Conservation (phyloP, 2,888 invertebrate genomes). For the Lithophane leautieri region DNA sequence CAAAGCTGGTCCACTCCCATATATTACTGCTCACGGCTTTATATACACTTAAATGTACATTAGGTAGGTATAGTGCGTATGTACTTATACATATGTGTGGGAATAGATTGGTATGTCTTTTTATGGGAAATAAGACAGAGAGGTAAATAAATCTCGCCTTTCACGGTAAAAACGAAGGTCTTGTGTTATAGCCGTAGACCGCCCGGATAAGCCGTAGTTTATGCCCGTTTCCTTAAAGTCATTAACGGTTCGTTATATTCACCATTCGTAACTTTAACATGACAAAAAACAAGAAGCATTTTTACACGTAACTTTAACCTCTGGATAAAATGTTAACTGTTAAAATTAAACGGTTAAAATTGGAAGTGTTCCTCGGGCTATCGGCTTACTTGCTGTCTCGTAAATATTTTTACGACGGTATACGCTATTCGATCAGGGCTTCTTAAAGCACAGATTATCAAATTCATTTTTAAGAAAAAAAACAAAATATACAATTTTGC, state of each 20-base stretch:
- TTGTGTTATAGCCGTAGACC: not conserved
- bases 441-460: not conserved
- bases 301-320: too few relatives aligned
- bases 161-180: not conserved
- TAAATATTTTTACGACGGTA: not conserved
- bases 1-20: slow-evolving; percentile 55
- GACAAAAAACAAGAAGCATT: not conserved
- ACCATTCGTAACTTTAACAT: not conserved
- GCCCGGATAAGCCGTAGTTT: too few relatives aligned
- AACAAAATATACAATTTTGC: too few relatives aligned
- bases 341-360: too few relatives aligned
- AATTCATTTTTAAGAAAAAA: not conserved
- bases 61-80: not conserved
- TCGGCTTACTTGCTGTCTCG: not conserved
- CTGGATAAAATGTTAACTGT: too few relatives aligned
- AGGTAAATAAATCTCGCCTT: not conserved
- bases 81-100: not conserved
- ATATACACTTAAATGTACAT: slow-evolving; percentile 13
- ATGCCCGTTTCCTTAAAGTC: not conserved
- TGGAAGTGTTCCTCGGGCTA: too few relatives aligned
- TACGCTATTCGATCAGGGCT: not conserved
- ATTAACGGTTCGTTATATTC: too few relatives aligned
- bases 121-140: not conserved
- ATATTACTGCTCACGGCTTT: slow-evolving; percentile 27
- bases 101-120: not conserved